Base-by-base conservation (phyloP, 2,888 invertebrate species). In the Ctenicera cuprea region DNA sequence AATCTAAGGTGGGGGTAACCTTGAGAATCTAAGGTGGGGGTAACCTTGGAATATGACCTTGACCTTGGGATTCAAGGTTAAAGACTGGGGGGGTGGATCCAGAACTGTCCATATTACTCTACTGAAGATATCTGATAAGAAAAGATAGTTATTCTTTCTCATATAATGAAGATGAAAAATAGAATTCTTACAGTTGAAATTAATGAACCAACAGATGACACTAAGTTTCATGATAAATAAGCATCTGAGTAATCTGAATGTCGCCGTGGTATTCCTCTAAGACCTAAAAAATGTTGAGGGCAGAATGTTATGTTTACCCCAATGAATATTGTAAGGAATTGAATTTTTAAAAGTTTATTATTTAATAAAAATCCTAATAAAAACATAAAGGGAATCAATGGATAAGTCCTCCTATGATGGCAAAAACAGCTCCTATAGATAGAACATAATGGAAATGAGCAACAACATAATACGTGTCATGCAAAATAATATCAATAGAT, bases 401-500 rank as follows among this genome's bases (percentile, higher is more conserved):
- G 84, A 91, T 88, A 86, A 94, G 90, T 80, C 93, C 93, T 41
- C 89, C 91, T 88, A 95, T 90, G 90, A 94, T 93, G 48, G 93
- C 91, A 89, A 94, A 94, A 81, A 94, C 93, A 2, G 94, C 94
- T 78, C 94, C 94, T 88, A 94, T 94, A 2, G 93, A 94, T 82
- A 94, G 80, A 0, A 94, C 94, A 90, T 94, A 94, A 85, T 95
- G 94, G 82, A 95, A 95, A 86, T 95, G 94, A 3, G 93, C 94
- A 38, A 94, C 94, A 63, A 94, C 94, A 90, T 94, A 95, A 85
- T 94, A 94, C n/a, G 94, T 94, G 83, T 95, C 94, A 88, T 95
- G 94, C 11, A 94, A 77, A 74, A 92, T 89, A 87, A 94, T 91
- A 89, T 95, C 94, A 88, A 95, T 89, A 12, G 93, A 93, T 30